These are phyloP conservation scores for Pteria penguin DNA, from an alignment of 2,888 invertebrate species.

Conservation along the genomic window DNA sequence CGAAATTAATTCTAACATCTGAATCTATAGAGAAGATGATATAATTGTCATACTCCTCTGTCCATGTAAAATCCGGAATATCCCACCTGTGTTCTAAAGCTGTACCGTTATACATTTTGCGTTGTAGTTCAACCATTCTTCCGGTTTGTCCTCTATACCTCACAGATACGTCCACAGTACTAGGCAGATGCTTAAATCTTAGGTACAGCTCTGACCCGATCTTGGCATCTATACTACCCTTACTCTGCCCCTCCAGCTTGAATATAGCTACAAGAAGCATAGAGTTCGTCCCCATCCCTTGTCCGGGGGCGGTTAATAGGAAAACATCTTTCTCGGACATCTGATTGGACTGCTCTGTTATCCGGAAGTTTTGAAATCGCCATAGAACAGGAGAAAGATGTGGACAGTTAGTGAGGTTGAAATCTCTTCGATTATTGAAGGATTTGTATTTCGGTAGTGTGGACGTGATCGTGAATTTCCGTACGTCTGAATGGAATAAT, in stretches of 20 bases:
- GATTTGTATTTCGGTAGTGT: slow-evolving; percentile 16
- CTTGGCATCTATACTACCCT: slow-evolving; percentile 13
- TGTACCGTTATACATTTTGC: neutral
- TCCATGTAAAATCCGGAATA: slow-evolving; percentile 18
- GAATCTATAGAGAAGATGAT: neutral
- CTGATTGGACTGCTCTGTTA: neutral
- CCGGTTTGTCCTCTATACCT: slow-evolving; percentile 7
- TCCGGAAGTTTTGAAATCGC: slow-evolving; percentile 4
- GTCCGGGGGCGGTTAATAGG: neutral
- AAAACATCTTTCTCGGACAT: neutral
- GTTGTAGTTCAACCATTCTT: neutral
- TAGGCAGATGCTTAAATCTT: neutral
- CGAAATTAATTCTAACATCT: neutral
- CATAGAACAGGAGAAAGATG: slow-evolving; percentile 14
- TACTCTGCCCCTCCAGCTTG: neutral
- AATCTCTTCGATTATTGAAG: slow-evolving; percentile 5
- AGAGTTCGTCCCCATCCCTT: neutral
- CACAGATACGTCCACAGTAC: neutral
- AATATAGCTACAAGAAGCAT: neutral
- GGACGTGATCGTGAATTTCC: slow-evolving; percentile 7
- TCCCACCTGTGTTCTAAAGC: neutral
- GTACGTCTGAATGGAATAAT: slow-evolving; percentile 6
- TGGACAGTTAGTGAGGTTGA: slow-evolving; percentile 9
- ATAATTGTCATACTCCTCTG: slow-evolving; percentile 8
- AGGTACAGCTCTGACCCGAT: slow-evolving; percentile 12